Evolutionary conservation across 2,113 vertebrate species (phyloP).

Genomic region (Zosterops lateralis): DNA sequence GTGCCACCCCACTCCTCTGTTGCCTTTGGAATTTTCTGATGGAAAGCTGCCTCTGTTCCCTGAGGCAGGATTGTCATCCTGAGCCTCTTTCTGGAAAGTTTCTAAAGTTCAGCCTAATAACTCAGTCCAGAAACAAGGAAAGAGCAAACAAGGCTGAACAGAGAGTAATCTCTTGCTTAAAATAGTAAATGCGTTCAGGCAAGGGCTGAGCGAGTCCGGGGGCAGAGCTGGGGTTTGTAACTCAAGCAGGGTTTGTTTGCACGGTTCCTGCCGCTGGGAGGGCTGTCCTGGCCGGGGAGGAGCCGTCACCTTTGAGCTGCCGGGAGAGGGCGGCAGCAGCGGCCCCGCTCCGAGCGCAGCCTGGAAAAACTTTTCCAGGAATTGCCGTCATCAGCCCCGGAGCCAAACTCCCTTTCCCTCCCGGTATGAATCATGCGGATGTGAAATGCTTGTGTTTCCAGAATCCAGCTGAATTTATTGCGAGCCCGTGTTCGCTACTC

Average conservation of each 20-base stretch:
- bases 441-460: background rate
- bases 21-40: background rate
- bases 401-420: background rate
- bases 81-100: background rate
- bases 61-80: background rate
- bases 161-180: background rate
- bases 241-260: background rate
- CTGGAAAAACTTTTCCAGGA: background rate
- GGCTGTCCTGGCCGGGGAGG: background rate
- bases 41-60: background rate
- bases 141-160: background rate
- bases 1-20: background rate
- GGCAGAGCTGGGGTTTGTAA: background rate
- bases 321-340: conserved; percentile 49
- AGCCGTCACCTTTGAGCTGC: background rate
- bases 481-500: background rate
- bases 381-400: background rate
- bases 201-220: background rate
- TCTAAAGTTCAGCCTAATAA: background rate
- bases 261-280: background rate
- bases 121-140: background rate
- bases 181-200: background rate
- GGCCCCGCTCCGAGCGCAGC: background rate
- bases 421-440: background rate
- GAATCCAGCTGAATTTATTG: background rate